Base-by-base conservation (phyloP, 2,797 vertebrate species). In the Amazonetta brasiliensis region DNA sequence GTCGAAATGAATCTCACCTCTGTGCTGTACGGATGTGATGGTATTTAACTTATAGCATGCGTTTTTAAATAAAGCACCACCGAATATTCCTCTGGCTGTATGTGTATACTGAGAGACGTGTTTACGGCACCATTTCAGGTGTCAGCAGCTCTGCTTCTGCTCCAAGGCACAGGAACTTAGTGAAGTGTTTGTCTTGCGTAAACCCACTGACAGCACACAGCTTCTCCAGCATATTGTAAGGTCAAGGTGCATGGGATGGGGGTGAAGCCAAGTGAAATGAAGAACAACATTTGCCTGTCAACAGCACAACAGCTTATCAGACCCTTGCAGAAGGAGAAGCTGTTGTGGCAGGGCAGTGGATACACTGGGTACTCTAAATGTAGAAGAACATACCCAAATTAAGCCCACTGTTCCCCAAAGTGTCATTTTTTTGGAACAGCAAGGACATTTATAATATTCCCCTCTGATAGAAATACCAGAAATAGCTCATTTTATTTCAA, bases 61-160 rank as follows among this genome's bases (percentile, higher is more conserved):
- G 66, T 90, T 93, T 91, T 82, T 39, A 84, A 96, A 96, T 96
- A 96, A 94, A 91, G 66, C 43, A 86, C 6, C 1, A 68, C 58
- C 41, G 55, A 95, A 52, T 60, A 67, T n/a, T 82, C 22, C 43
- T 88, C 75, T 90, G 76, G 48, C 63, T 95, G 7, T 33, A 37
- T 67, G 64, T 71, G 71, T 87, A 25, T 56, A 20, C 41, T 37
- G 52, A 90, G 74, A 67, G 43, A 56, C 1, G 2, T 62, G 30
- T 87, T 79, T 87, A 46, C 39, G 81, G 43, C 62, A 43, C 48
- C 0, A 0, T 18, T 80, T 81, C 22, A 54, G 44, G 41, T 64
- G 43, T 64, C 64, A 72, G 66, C 66, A 91, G 55, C 74, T 86
- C 62, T 94, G 54, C 41, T 68, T 78, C 76, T 58, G 73, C 68